Conservation (phyloP, 2,888 invertebrate genomes). For the Octodonta nipae region DNA sequence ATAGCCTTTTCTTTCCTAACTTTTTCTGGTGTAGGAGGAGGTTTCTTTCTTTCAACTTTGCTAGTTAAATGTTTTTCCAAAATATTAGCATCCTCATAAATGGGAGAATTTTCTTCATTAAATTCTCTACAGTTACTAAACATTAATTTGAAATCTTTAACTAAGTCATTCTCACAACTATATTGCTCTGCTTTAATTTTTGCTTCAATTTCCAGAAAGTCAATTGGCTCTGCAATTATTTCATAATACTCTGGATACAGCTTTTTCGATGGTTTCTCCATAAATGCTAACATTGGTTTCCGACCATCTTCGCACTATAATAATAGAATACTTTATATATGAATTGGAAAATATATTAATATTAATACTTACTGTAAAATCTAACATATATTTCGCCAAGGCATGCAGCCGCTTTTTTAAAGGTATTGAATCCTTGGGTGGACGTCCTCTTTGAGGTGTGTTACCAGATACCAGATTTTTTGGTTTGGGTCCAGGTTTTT, state of each 20-base stretch:
- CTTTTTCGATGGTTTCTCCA: slow-evolving; percentile 92
- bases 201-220: slow-evolving; percentile 83
- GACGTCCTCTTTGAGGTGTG: slow-evolving; percentile 27
- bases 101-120: slow-evolving; percentile 90
- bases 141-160: slow-evolving; percentile 83
- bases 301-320: slow-evolving; percentile 59
- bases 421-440: slow-evolving; percentile 38
- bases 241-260: slow-evolving; percentile 91
- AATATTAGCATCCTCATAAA: slow-evolving; percentile 85
- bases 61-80: slow-evolving; percentile 74
- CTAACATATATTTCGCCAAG: slow-evolving; percentile 62
- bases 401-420: slow-evolving; percentile 68
- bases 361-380: slow-evolving; percentile 44
- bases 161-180: slow-evolving; percentile 69
- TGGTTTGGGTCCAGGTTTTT: slow-evolving; percentile 27
- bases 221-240: slow-evolving; percentile 85
- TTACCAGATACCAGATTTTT: slow-evolving; percentile 20
- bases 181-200: slow-evolving; percentile 81
- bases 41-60: slow-evolving; percentile 50
- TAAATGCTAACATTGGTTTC: slow-evolving; percentile 79
- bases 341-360: neutral
- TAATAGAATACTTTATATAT: slow-evolving; percentile 2
- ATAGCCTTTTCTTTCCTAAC: slow-evolving; percentile 35
- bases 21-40: slow-evolving; percentile 31
- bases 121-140: slow-evolving; percentile 93